Evolutionary conservation across 37 sponge, comb jelly and placozoan genomes (phyloP).

Genomic region (Aplysina aerophoba): DNA sequence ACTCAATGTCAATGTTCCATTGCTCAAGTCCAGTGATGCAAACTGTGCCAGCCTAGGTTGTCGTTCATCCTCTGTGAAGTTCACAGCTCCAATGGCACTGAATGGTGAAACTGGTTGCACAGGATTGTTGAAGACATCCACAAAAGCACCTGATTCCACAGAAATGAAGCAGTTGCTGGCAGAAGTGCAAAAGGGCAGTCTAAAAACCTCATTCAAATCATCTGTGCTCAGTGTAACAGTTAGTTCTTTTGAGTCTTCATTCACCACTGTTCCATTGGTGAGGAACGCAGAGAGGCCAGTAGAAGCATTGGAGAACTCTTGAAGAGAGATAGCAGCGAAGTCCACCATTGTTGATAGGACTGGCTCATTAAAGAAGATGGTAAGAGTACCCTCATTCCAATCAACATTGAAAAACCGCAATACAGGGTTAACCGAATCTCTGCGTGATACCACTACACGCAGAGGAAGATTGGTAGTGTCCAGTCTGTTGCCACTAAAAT

Average conservation of each 20-base stretch:
- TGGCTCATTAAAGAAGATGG: constrained; percentile 52
- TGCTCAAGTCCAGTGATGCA: constrained; percentile 53
- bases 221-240: constrained; percentile 44
- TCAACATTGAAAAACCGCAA: constrained; percentile 32
- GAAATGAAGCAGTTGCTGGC: constrained; percentile 60
- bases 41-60: constrained; percentile 51
- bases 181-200: constrained; percentile 57
- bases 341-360: constrained; percentile 26
- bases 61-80: constrained; percentile 44
- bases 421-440: constrained; percentile 33
- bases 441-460: neutral
- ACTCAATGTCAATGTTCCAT: constrained; percentile 62
- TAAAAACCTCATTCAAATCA: constrained; percentile 59
- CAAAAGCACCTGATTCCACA: constrained; percentile 13
- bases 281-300: constrained; percentile 22
- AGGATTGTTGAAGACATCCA: constrained; percentile 68
- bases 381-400: constrained; percentile 22
- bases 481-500: constrained; percentile 60
- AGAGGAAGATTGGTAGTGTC: neutral
- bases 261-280: constrained; percentile 48
- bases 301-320: neutral
- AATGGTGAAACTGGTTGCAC: constrained; percentile 25
- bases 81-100: constrained; percentile 47
- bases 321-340: constrained; percentile 36
- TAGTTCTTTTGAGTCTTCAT: constrained; percentile 39